phyloP scores from a whole-genome alignment of 2,888 invertebrate genomes.

The Ypsolopha sequella region DNA sequence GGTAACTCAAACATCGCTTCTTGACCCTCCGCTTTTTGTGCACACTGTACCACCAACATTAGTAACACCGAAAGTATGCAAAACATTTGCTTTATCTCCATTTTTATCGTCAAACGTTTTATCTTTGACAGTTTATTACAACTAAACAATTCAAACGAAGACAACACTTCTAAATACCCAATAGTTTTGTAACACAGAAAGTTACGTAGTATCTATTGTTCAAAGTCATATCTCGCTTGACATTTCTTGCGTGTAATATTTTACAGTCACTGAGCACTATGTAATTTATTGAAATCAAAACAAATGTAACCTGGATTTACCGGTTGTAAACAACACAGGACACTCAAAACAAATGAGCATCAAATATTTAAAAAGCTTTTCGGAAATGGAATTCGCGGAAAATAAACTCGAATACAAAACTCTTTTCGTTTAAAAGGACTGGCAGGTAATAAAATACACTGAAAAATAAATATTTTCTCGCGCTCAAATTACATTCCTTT shows the following conservation, averaged over 20 bases:
- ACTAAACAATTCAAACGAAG: not conserved
- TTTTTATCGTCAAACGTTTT: not conserved
- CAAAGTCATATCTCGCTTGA: not conserved
- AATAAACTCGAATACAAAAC: too few relatives aligned
- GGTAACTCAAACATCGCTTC: constrained; percentile 80
- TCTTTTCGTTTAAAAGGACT: too few relatives aligned
- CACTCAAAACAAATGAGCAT: too few relatives aligned
- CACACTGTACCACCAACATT: constrained; percentile 14
- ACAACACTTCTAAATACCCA: not conserved
- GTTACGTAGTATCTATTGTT: not conserved
- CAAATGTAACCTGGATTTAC: too few relatives aligned
- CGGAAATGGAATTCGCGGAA: too few relatives aligned
- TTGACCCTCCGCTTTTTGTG: constrained; percentile 16
- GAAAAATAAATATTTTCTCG: constrained; percentile 2
- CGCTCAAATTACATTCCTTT: constrained; percentile 3
- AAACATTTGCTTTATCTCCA: not conserved
- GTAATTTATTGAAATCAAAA: too few relatives aligned
- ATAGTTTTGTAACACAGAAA: not conserved
- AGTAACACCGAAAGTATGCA: constrained; percentile 8
- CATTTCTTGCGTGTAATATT: too few relatives aligned
- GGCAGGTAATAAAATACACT: too few relatives aligned
- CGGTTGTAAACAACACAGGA: too few relatives aligned
- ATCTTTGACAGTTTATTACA: not conserved
- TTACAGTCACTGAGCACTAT: too few relatives aligned
- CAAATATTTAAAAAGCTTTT: too few relatives aligned